phyloP scores from a whole-genome alignment of 2,113 vertebrate genomes.

The Clarias batrachus region DNA sequence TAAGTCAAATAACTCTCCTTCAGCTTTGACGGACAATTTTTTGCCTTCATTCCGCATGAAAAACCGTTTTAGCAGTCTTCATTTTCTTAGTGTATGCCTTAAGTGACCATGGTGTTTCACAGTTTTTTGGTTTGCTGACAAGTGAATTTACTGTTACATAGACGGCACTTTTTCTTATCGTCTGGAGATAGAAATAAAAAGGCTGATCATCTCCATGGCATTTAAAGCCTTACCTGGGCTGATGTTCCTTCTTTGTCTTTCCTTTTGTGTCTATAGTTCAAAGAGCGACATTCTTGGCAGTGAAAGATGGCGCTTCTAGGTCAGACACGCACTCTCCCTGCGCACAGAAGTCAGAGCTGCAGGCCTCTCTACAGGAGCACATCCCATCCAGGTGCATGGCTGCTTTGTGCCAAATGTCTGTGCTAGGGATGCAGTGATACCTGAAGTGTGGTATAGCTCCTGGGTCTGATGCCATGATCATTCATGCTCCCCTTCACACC shows the following conservation, averaged over 20 bases:
- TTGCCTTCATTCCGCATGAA: not conserved
- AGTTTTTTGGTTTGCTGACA: not conserved
- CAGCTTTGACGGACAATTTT: not conserved
- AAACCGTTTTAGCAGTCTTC: not conserved
- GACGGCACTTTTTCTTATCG: not conserved
- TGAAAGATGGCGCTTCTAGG: slow-evolving; percentile 62
- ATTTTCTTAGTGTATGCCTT: not conserved
- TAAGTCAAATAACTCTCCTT: not conserved
- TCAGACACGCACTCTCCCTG: slow-evolving; percentile 71
- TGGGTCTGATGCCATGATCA: not conserved
- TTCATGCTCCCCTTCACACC: not conserved
- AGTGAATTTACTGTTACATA: not conserved
- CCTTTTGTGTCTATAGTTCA: slow-evolving; percentile 62
- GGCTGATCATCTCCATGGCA: not conserved
- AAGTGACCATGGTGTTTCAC: not conserved
- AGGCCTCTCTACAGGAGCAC: slow-evolving; percentile 78
- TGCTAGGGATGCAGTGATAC: not conserved
- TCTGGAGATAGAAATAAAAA: not conserved
- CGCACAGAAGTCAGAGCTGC: slow-evolving; percentile 84
- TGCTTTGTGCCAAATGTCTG: not conserved
- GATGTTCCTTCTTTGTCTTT: slow-evolving; percentile 1
- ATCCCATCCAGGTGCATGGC: slow-evolving; percentile 79
- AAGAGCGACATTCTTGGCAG: slow-evolving; percentile 79
- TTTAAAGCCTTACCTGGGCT: not conserved
- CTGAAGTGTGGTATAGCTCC: not conserved